Base-by-base conservation (phyloP, 2,888 invertebrate genomes). In the Andrena dorsata region DNA sequence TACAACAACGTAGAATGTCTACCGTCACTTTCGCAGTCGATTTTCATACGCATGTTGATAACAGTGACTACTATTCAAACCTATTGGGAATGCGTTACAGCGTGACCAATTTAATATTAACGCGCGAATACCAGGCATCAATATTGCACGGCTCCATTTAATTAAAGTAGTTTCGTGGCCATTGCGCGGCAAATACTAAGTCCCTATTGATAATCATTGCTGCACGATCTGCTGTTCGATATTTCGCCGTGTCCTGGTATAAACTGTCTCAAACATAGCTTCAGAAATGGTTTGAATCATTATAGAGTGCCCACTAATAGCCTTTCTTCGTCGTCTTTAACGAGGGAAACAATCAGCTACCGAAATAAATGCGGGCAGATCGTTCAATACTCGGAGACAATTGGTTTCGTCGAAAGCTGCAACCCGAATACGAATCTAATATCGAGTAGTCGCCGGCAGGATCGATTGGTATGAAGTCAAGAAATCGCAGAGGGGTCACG, bases 151-250 rank as follows among this genome's bases (percentile, higher is more conserved):
- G 8, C 10, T 64, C n/a, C 30, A 65, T 73, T 73, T 41, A 65
- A 68, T 74, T 41, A 20, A 32, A 51, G 8, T 41, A 53, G 35
- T 49, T 56, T 28, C 47, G 51, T 35, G 69, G 13, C 32, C 60
- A 79, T 8, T 23, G 58, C 35, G 32, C 32, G 23, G 49, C 58
- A 69, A 49, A 63, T 64, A 49, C 64, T 51, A 73, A 64, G 30
- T 60, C 68, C 26, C 20, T 69, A 73, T 53, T 74, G 73, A 74
- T 74, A 74, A 69, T 80, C 69, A 69, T 79, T 60, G 20, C 23
- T 10, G 23, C 56, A 23, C 30, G 13, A 56, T 56, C 32, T 13
- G 35, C 16, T 20, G 68, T 30, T 5, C 28, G 56, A 68, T 56
- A 66, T 68, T 49, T 51, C 35, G n/a, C 61, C 32, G 7, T 13